phyloP scores from a whole-genome alignment of 2,797 vertebrate species.

The Eulemur rubriventer region DNA sequence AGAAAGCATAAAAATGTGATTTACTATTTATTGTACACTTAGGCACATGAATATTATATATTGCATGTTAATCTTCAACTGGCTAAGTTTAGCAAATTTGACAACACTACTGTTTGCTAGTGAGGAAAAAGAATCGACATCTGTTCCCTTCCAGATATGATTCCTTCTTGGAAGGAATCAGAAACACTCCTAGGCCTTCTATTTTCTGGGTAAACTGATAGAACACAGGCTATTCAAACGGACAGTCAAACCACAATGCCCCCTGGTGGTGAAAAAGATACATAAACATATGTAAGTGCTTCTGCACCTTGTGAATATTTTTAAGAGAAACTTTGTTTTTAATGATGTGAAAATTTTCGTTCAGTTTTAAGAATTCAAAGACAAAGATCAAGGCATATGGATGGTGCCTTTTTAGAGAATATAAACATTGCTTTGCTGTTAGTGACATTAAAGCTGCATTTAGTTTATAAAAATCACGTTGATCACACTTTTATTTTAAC shows the following conservation, averaged over 20 bases:
- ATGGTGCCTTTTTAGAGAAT: not conserved
- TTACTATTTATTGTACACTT: conserved; percentile 73
- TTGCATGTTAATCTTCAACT: conserved; percentile 74
- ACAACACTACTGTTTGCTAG: conserved; percentile 73
- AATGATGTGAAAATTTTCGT: not conserved
- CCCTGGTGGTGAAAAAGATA: conserved; percentile 85
- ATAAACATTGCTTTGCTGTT: not conserved
- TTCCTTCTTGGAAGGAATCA: conserved; percentile 69
- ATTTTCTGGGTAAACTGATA: conserved; percentile 58
- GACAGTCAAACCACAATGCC: conserved; percentile 89
- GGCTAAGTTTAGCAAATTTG: conserved; percentile 78
- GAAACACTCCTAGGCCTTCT: conserved; percentile 46
- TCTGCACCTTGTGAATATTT: not conserved
- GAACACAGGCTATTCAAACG: conserved; percentile 40
- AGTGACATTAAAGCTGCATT: not conserved
- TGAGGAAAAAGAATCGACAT: conserved; percentile 75
- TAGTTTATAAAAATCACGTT: not conserved
- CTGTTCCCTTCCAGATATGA: conserved; percentile 76
- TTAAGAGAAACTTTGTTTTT: conserved; percentile 31
- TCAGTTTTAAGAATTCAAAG: conserved; percentile 20
- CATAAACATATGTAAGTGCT: not conserved
- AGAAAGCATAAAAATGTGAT: conserved; percentile 78
- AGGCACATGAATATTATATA: conserved; percentile 62
- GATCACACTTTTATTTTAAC: not conserved
- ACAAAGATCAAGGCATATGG: not conserved